Evolutionary conservation across 2,797 vertebrate species (phyloP).

Genomic region (Zalophus californianus): DNA sequence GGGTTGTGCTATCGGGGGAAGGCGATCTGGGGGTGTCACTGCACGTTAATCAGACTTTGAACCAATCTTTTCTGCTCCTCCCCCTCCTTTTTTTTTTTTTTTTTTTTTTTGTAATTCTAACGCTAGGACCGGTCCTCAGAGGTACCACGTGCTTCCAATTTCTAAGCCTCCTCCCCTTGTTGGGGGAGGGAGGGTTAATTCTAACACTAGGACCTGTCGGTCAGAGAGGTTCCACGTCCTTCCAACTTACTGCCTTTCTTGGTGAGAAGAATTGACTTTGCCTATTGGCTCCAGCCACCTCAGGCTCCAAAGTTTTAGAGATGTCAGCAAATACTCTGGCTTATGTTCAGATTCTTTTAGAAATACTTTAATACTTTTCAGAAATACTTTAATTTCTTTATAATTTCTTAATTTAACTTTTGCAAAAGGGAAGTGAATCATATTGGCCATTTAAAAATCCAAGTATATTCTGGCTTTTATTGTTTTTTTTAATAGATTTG

Average conservation of each 20-base stretch:
- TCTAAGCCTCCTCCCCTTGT: no score
- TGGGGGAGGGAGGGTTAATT: neutral
- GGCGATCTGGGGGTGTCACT: no score
- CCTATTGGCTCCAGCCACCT: no score
- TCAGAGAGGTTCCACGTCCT: neutral
- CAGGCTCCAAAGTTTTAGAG: neutral
- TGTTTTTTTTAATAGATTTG: neutral
- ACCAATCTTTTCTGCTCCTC: no score
- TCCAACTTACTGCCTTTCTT: neutral
- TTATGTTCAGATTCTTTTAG: neutral
- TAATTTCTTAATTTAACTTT: constrained; percentile 34
- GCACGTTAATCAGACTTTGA: neutral
- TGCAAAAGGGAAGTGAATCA: neutral
- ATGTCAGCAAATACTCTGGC: neutral
- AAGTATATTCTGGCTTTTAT: neutral
- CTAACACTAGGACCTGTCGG: neutral
- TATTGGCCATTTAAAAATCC: neutral
- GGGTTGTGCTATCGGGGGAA: neutral
- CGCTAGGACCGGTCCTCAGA: no score
- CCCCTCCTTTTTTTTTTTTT: neutral
- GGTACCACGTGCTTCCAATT: no score
- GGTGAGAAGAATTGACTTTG: neutral
- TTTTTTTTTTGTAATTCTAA: no score
- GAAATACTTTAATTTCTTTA: neutral
- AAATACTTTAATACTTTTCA: neutral